Percentiles rank a stretch among this genome's conserved stretches.
phyloP scores from a whole-genome alignment of 2,797 vertebrate genomes.

The Enteromius treurensis region DNA sequence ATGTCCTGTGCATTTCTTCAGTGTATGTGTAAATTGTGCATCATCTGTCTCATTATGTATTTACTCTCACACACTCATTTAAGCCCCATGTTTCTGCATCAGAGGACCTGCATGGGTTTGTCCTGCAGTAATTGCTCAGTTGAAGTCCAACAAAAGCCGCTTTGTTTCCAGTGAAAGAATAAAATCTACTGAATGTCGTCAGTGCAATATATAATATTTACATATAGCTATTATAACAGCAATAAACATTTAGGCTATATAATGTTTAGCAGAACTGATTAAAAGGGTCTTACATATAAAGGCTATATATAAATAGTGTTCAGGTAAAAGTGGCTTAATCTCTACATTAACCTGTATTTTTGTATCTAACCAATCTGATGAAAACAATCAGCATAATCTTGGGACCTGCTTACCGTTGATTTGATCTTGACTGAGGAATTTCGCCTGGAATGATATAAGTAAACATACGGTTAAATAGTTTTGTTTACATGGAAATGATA shows the following conservation, averaged over 20 bases:
- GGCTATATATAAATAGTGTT: neutral
- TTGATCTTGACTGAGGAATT: slow-evolving; percentile 90
- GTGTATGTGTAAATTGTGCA: neutral
- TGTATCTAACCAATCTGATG: neutral
- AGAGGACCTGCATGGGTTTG: slow-evolving; percentile 1
- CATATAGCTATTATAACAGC: neutral
- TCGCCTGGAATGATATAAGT: slow-evolving; percentile 74
- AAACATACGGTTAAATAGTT: neutral
- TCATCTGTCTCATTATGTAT: neutral
- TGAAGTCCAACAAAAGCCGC: neutral
- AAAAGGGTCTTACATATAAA: neutral
- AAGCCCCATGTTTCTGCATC: neutral
- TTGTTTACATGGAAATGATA: neutral
- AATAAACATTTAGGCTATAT: neutral
- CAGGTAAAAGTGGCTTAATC: neutral
- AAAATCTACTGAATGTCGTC: neutral
- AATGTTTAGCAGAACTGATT: neutral
- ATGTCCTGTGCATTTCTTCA: neutral
- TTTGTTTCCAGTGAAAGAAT: slow-evolving; percentile 1
- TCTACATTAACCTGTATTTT: neutral
- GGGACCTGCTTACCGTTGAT: slow-evolving; percentile 78
- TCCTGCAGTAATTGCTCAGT: neutral
- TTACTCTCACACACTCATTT: neutral
- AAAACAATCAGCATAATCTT: neutral
- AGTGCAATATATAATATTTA: neutral